These are phyloP conservation scores for Rhabdophis nuchalis DNA, from an alignment of 2,797 vertebrate species.

Conservation along the genomic window DNA sequence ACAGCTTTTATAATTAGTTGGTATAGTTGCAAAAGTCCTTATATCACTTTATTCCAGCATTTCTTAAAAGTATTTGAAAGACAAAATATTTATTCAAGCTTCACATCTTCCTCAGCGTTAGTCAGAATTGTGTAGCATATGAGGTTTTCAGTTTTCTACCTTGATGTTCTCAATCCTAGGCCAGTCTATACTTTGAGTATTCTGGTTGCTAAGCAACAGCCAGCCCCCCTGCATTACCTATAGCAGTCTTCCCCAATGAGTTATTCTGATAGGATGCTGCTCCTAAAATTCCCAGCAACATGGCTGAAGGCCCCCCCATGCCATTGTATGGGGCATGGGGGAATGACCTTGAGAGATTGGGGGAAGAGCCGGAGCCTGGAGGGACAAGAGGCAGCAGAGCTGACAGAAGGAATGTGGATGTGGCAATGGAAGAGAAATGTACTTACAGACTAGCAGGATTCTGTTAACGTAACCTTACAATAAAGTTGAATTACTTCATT, in stretches of 20 bases:
- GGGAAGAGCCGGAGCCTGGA: not conserved
- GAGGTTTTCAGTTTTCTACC: not conserved
- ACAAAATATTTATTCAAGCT: not conserved
- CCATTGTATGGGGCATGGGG: not conserved
- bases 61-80: not conserved
- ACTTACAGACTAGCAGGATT: not conserved
- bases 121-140: not conserved
- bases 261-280: not conserved
- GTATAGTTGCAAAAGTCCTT: not conserved
- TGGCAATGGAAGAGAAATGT: not conserved
- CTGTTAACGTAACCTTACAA: not conserved
- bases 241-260: not conserved
- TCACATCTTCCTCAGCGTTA: not conserved
- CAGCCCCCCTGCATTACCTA: not conserved
- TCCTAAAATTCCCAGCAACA: not conserved
- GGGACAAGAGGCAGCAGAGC: not conserved
- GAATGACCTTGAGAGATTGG: not conserved
- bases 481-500: not conserved
- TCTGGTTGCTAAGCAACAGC: not conserved
- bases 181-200: not conserved
- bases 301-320: not conserved
- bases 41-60: not conserved
- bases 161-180: not conserved
- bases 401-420: not conserved
- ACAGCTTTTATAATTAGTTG: not conserved